Percentiles rank a stretch among this genome's conserved stretches.
These are phyloP conservation scores for Terebella lapidaria DNA, from an alignment of 2,888 invertebrate genomes.

Conservation along the genomic window DNA sequence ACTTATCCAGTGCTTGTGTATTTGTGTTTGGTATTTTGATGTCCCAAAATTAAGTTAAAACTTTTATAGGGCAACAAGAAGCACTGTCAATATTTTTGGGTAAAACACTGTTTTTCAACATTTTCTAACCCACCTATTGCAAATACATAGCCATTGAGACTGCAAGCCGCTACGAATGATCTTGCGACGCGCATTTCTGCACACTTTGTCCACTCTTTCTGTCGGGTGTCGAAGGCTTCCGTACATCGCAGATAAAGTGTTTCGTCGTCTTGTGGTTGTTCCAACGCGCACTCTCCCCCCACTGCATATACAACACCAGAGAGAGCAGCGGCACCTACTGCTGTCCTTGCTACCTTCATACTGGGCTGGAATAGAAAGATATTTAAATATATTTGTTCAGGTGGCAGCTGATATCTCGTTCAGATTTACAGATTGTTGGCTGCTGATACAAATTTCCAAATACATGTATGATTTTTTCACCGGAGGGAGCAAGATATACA, in stretches of 20 bases:
- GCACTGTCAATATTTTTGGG: too few species aligned
- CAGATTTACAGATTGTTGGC: too few species aligned
- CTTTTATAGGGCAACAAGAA: too few species aligned
- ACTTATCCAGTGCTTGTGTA: too few species aligned
- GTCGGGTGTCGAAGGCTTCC: conserved; percentile 45
- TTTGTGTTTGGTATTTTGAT: too few species aligned
- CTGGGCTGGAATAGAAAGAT: conserved; percentile 28
- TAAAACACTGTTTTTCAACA: too few species aligned
- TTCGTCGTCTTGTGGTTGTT: conserved; percentile 42
- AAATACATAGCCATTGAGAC: conserved; percentile 62
- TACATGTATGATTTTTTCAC: too few species aligned
- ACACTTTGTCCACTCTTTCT: conserved; percentile 25
- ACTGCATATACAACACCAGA: conserved; percentile 44
- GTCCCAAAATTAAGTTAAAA: too few species aligned
- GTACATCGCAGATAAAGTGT: conserved; percentile 44
- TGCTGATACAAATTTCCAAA: too few species aligned
- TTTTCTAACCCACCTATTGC: conserved; percentile 50
- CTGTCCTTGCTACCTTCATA: conserved; percentile 47
- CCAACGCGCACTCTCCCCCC: conserved; percentile 49
- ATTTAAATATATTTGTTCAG: neutral
- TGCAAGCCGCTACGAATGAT: conserved; percentile 74
- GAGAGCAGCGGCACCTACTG: conserved; percentile 41
- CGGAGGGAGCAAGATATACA: too few species aligned
- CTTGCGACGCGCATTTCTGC: conserved; percentile 25
- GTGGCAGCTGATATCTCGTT: too few species aligned